A percentile compares a stretch with the other conserved stretches of the same genome.
Conservation (phyloP, 2,113 vertebrate genomes). For the Meles meles region DNA sequence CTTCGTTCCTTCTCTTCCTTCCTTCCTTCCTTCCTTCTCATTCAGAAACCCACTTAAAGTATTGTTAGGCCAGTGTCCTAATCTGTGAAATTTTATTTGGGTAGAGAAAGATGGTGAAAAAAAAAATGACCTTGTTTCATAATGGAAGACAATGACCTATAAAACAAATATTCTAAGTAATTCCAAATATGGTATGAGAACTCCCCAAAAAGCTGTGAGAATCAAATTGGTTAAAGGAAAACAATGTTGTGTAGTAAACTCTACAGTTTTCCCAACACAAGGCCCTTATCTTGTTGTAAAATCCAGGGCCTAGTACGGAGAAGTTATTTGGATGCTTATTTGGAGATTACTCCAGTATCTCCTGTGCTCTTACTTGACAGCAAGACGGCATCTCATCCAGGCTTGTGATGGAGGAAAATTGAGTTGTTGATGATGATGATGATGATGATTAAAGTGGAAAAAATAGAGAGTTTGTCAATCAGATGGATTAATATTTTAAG, state of each 20-base stretch:
- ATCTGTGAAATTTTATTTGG: background rate
- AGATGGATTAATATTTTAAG: constrained; percentile 24
- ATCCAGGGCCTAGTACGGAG: background rate
- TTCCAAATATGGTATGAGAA: background rate
- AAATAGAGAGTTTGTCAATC: background rate
- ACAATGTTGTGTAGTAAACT: background rate
- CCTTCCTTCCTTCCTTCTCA: background rate
- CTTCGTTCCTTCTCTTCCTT: background rate
- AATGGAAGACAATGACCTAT: background rate
- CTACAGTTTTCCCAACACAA: background rate
- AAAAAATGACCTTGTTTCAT: background rate
- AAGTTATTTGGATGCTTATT: background rate
- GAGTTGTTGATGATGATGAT: background rate
- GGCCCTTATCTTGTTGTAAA: background rate
- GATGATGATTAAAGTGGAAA: background rate
- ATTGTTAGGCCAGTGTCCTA: background rate
- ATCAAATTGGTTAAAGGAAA: constrained; percentile 13
- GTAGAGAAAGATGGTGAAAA: background rate
- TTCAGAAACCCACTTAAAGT: constrained; percentile 35
- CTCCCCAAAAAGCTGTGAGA: background rate
- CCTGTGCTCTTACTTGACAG: background rate
- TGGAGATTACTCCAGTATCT: background rate
- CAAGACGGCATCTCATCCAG: background rate
- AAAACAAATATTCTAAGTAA: constrained; percentile 28
- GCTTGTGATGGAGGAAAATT: background rate